Evolutionary conservation across 2,888 invertebrate genomes (phyloP).

Genomic region (Leucoptera coffeella): DNA sequence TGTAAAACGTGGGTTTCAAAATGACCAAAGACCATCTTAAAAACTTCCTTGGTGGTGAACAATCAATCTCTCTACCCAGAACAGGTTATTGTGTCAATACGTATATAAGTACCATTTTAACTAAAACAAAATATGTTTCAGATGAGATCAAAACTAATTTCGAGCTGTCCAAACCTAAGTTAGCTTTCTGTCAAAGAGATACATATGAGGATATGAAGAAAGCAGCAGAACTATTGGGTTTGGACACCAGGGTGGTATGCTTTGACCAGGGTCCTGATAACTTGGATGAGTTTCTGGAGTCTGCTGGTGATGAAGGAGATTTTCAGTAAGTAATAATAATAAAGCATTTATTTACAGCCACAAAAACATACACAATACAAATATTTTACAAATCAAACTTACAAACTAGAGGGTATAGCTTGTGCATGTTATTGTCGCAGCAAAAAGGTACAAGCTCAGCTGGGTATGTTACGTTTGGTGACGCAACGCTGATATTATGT

Average conservation of each 20-base stretch:
- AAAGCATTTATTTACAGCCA: no score
- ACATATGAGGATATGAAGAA: constrained; percentile 10
- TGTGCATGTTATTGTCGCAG: no score
- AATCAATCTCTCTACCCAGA: background rate
- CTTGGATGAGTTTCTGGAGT: background rate
- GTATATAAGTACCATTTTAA: background rate
- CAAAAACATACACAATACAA: no score
- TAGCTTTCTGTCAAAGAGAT: constrained; percentile 23
- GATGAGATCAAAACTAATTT: constrained; percentile 22
- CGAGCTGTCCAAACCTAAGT: constrained; percentile 17
- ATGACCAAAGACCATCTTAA: no score
- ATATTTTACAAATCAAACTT: no score
- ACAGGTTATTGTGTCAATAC: background rate
- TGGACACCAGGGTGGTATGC: constrained; percentile 16
- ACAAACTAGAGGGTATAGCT: no score
- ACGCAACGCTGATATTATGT: no score
- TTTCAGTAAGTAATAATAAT: no score
- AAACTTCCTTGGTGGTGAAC: background rate
- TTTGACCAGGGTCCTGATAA: constrained; percentile 11
- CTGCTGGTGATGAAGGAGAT: no score
- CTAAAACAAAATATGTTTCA: constrained; percentile 11
- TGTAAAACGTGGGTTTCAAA: no score
- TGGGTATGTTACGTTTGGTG: no score
- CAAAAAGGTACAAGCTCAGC: no score
- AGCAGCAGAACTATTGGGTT: constrained; percentile 13